Evolutionary conservation across 2,797 vertebrate genomes (phyloP).

Genomic region (Rhinogobio ventralis): DNA sequence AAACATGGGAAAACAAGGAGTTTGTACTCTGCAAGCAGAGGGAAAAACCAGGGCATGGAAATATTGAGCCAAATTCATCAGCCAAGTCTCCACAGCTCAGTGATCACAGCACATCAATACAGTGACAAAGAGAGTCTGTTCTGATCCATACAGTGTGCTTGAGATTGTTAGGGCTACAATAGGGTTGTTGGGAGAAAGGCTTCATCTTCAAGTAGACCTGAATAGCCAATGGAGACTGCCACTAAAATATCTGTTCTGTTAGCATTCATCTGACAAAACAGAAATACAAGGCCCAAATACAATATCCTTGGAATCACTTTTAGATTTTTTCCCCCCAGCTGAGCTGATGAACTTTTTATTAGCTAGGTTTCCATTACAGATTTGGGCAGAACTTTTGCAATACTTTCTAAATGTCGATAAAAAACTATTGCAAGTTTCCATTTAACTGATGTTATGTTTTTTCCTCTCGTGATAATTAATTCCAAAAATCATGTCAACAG

Average conservation of each 20-base stretch:
- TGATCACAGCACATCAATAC: conserved; percentile 46
- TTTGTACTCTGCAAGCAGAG: conserved; percentile 8
- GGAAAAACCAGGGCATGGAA: conserved; percentile 42
- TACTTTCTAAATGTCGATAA: too few species aligned
- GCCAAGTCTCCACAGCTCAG: conserved; percentile 51
- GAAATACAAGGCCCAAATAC: not conserved
- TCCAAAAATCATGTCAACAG: too few species aligned
- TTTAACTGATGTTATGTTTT: too few species aligned
- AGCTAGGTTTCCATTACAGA: too few species aligned
- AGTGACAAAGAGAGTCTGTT: conserved; percentile 57
- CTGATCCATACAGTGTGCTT: conserved; percentile 13
- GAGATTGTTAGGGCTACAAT: conserved; percentile 10
- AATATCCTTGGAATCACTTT: not conserved
- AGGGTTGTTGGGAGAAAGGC: not conserved
- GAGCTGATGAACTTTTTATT: not conserved
- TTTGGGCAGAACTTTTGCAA: too few species aligned
- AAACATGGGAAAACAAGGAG: conserved; percentile 34
- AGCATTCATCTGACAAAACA: not conserved
- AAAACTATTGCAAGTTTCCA: too few species aligned
- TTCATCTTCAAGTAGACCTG: not conserved
- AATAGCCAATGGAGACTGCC: not conserved
- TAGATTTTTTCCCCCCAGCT: not conserved
- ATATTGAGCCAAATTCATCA: conserved; percentile 34
- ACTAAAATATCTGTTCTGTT: not conserved
- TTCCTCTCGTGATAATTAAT: too few species aligned